Base-by-base conservation (phyloP, 2,888 invertebrate genomes). In the Hirtodrosophila confusa region DNA sequence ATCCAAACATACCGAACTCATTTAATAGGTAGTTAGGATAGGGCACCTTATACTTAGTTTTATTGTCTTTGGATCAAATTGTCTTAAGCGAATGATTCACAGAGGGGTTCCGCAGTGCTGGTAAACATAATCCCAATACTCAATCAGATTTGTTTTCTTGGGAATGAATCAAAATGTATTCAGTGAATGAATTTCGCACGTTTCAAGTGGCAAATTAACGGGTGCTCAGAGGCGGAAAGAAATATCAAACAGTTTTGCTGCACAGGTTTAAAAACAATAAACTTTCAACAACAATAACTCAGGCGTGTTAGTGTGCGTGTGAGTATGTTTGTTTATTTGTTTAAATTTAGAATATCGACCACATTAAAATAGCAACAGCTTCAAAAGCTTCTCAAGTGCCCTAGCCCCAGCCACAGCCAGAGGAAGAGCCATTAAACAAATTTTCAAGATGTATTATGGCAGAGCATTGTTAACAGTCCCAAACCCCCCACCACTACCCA, bases 281-380 rank as follows among this genome's bases (percentile, higher is more conserved):
- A 82, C 82, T 80, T 78, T 84, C 72, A 80, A 77, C 36, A 63
- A 50, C 43, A 58, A 57, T 40, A 55, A 31, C 37, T 49, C 41
- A 49, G 35, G 11, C 12, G 41, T 23, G 29, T 54, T 53, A 31
- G 9, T 50, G 56, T 51, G 33, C 7, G 31, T 47, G 48, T 47
- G 67, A 33, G 45, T 37, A 33, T 86, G 75, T 82, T 82, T 82
- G 87, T 82, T 82, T 82, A 87, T 82, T 82, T 82, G 87, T 82
- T 82, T 82, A 82, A 82, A 82, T 85, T 82, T 82, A 82, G 82
- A 82, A 82, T 72, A 87, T 82, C 86, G 87, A 82, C 82, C 80
- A 85, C 80, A 80, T 80, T 85, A 80, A 80, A 80, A 80, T 80
- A 80, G 86, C 83, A 80, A 82, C 76, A 79, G 71, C 86, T 73